phyloP scores from a whole-genome alignment of 2,113 vertebrate species.

The Ptychochromis oligacanthus region DNA sequence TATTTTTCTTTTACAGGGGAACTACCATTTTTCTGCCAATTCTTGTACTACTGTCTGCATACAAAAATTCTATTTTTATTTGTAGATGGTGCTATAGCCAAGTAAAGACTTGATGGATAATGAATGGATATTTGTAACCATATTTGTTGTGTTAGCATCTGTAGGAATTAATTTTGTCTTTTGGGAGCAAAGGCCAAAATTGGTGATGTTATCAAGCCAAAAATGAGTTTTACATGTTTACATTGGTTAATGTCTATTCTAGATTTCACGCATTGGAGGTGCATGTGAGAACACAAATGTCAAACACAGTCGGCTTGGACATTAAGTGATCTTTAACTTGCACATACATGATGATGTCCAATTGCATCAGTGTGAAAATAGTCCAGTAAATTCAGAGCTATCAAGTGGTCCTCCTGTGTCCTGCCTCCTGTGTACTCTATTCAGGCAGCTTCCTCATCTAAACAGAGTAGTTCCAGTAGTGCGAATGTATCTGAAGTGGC shows the following conservation, averaged over 20 bases:
- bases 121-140: too few species aligned
- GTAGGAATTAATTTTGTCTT: too few species aligned
- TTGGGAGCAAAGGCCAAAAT: not conserved
- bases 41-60: not conserved
- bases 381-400: not conserved
- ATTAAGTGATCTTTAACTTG: not conserved
- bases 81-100: not conserved
- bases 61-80: not conserved
- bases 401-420: not conserved
- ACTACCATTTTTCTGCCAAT: not conserved
- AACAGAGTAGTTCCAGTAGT: not conserved
- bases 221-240: too few species aligned
- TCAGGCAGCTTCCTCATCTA: not conserved
- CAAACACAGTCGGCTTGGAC: not conserved
- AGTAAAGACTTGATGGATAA: too few species aligned
- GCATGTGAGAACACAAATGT: too few species aligned
- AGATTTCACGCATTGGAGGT: too few species aligned
- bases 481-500: rapidly evolving
- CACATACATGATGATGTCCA: not conserved
- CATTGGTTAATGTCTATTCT: too few species aligned
- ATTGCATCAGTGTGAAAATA: too few species aligned
- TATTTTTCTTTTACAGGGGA: not conserved
- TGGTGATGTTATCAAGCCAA: not conserved
- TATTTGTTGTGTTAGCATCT: too few species aligned
- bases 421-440: not conserved